Evolutionary conservation across 2,797 vertebrate genomes (phyloP).

Genomic region (Botia almorhae): DNA sequence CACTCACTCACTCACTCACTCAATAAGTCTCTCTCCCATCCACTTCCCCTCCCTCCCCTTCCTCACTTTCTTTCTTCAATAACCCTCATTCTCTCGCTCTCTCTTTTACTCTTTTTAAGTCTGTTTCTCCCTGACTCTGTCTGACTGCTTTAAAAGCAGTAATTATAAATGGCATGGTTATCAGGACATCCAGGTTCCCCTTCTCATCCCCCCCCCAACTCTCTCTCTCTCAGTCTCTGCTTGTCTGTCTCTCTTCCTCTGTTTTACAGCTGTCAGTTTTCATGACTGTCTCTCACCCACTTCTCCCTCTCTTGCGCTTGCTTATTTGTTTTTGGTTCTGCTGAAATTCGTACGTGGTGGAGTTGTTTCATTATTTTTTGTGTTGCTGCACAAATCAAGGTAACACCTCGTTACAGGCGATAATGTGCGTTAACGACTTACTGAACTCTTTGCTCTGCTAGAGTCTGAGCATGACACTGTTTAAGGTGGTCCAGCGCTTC

Average conservation of each 20-base stretch:
- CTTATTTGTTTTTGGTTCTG: constrained; percentile 41
- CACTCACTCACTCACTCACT: constrained; percentile 68
- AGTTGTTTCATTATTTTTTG: background rate
- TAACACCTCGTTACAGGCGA: constrained; percentile 29
- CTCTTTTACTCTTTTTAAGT: constrained; percentile 62
- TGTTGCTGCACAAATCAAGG: constrained; percentile 19
- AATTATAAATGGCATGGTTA: constrained; percentile 84
- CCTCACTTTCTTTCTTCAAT: constrained; percentile 35
- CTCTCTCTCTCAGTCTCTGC: constrained; percentile 61
- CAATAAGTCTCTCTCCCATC: constrained; percentile 69
- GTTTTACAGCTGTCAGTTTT: constrained; percentile 47
- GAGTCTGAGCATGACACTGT: background rate
- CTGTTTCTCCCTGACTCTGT: constrained; percentile 76
- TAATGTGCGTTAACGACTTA: constrained; percentile 33
- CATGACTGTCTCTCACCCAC: constrained; percentile 59
- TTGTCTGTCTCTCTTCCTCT: background rate
- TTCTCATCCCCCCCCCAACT: constrained; percentile 33
- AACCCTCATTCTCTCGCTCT: constrained; percentile 61
- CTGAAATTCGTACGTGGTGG: background rate
- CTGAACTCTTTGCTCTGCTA: background rate
- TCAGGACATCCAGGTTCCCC: constrained; percentile 79
- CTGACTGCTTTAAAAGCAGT: constrained; percentile 84
- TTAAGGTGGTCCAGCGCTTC: too few species aligned
- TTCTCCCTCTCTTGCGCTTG: constrained; percentile 23
- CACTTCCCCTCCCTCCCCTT: constrained; percentile 68